phyloP scores from a whole-genome alignment of 2,113 vertebrate species.

The Notiomystis cincta region DNA sequence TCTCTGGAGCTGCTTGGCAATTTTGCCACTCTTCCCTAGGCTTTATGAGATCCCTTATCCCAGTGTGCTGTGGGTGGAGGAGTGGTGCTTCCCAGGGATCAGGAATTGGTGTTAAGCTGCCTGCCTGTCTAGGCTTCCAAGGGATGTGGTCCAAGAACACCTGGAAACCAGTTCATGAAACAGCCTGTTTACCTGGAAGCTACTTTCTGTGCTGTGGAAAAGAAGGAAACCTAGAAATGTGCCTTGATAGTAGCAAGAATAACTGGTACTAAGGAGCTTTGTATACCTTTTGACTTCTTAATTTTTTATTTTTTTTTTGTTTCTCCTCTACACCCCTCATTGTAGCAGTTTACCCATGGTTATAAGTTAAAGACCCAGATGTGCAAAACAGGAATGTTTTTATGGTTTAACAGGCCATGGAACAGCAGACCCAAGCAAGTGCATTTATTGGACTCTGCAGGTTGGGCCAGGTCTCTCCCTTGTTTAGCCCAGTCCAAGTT shows the following conservation, averaged over 20 bases:
- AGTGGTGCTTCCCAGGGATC: background rate
- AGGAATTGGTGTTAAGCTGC: background rate
- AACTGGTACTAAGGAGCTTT: background rate
- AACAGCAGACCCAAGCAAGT: background rate
- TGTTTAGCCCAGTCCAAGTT: background rate
- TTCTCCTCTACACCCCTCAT: background rate
- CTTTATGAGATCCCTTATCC: background rate
- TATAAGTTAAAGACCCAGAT: background rate
- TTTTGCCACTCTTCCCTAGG: background rate
- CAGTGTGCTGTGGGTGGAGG: rapidly evolving
- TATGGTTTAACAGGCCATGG: background rate
- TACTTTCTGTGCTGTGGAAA: background rate
- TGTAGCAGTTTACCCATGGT: background rate
- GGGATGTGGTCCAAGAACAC: background rate
- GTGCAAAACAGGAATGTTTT: background rate
- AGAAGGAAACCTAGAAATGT: background rate
- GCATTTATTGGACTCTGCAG: background rate
- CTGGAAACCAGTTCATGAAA: background rate
- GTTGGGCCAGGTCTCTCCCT: background rate
- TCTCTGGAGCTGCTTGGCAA: background rate
- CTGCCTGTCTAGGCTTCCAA: background rate
- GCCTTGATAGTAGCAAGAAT: background rate
- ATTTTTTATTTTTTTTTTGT: rapidly evolving
- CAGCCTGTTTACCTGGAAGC: background rate
- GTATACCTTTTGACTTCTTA: background rate